These are phyloP conservation scores for Rotaria socialis DNA, from an alignment of 2,888 invertebrate genomes.

Conservation along the genomic window DNA sequence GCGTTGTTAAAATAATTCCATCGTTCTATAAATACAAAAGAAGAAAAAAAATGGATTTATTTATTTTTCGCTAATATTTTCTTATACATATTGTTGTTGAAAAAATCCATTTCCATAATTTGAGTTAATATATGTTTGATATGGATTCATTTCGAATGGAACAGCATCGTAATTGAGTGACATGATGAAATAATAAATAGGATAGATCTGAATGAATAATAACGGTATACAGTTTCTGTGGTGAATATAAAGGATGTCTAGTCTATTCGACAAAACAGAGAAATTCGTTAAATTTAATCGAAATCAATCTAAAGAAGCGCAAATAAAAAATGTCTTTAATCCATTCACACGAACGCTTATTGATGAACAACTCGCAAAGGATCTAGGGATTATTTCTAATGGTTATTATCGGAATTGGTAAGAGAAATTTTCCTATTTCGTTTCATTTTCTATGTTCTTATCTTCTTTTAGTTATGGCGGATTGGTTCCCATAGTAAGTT, in stretches of 20 bases:
- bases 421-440: background rate
- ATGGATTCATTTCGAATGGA: constrained; percentile 16
- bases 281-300: constrained; percentile 3
- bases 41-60: background rate
- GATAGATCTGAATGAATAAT: background rate
- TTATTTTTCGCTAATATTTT: background rate
- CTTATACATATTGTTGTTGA: background rate
- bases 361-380: background rate
- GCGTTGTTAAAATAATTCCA: background rate
- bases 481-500: background rate
- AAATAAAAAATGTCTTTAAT: background rate
- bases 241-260: background rate
- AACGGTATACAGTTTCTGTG: background rate
- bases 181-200: background rate
- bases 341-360: background rate
- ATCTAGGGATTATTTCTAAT: background rate
- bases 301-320: background rate
- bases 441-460: background rate
- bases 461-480: constrained; percentile 7
- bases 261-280: constrained; percentile 9
- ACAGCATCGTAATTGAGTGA: background rate
- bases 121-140: background rate
- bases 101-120: background rate
- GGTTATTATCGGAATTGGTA: constrained; percentile 24
- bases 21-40: background rate